Evolutionary conservation across 2,113 vertebrate species (phyloP), one percentile per base, ranked within the genome.

Genomic region (Gulo gulo): DNA sequence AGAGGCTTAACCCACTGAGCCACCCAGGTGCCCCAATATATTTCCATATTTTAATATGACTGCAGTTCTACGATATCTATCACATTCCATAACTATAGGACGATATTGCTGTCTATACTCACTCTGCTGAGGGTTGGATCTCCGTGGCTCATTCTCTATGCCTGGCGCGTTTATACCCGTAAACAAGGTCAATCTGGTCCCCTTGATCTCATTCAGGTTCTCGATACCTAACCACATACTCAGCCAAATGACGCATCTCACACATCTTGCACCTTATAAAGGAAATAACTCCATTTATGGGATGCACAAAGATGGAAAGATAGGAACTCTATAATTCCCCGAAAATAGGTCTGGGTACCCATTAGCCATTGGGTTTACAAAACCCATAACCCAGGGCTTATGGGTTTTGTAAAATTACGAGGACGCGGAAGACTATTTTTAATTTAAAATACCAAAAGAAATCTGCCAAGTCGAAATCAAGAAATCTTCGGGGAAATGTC

Each of bases 141-240:
- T 36, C 79, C 8, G 7, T 24, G n/a, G 21, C 21, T 81, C 36
- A 36, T 26, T 26, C 57, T 26, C 52, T 36, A 12, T 23, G 23
- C 21, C 12, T 24, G 24, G 52, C 52, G 57, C 36, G 52, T 36
- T 57, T 36, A n/a, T 24, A 7, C 31, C 21, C 34, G 15, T 57
- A 26, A 81, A 57, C 34, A 36, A 57, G 7, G 8, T 81, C 50
- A n/a, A 4, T 57, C 12, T 26, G n/a, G 36, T 3, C 50, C 34
- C 11, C 50, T 7, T 36, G 24, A 4, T 81, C 34, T 39, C 1
- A 3, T 1, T 34, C 20, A 23, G 34, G 15, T 6, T n/a, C 65
- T 86, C 10, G 18, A 7, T 1, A 21, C 15, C 55, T 2, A 16
- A 2, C 4, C 45, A 7, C 42, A 14, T 0, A 18, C 31, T 12